These are phyloP conservation scores for Acropora tenuis DNA, from an alignment of 64 coral and sea anemone genomes.

Conservation along the genomic window DNA sequence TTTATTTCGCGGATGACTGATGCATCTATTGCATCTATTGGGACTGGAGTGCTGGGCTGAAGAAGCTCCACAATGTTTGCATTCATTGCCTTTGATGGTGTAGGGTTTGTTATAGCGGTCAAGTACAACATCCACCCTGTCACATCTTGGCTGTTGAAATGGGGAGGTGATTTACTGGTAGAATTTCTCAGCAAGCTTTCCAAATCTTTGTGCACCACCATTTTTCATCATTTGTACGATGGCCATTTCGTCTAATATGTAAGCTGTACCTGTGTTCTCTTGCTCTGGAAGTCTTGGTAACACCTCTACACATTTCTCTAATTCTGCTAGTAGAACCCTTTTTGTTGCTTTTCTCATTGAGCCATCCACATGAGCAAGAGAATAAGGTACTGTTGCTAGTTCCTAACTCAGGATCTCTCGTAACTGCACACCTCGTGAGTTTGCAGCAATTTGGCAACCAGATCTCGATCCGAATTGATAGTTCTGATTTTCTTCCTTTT, in stretches of 20 bases:
- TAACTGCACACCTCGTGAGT: neutral
- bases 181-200: neutral
- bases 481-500: neutral
- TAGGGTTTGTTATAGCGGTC: too few relatives aligned
- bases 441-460: neutral
- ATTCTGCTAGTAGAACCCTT: neutral
- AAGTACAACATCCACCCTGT: constrained; percentile 7
- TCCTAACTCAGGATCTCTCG: neutral
- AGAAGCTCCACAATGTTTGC: neutral
- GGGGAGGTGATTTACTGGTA: neutral
- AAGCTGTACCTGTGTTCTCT: neutral
- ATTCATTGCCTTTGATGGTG: neutral
- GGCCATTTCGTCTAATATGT: constrained; percentile 37
- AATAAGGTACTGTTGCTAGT: neutral
- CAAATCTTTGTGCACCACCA: constrained; percentile 16
- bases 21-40: neutral
- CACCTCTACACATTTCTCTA: neutral
- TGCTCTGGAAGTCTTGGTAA: neutral
- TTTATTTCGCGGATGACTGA: too few relatives aligned
- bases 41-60: neutral
- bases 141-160: neutral
- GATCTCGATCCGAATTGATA: neutral
- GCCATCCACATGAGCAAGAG: neutral
- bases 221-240: constrained; percentile 9
- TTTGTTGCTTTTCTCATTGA: neutral